Evolutionary conservation across 2,888 invertebrate genomes (phyloP), one percentile per base, ranked within the genome.

Genomic region (Allygus modestus): DNA sequence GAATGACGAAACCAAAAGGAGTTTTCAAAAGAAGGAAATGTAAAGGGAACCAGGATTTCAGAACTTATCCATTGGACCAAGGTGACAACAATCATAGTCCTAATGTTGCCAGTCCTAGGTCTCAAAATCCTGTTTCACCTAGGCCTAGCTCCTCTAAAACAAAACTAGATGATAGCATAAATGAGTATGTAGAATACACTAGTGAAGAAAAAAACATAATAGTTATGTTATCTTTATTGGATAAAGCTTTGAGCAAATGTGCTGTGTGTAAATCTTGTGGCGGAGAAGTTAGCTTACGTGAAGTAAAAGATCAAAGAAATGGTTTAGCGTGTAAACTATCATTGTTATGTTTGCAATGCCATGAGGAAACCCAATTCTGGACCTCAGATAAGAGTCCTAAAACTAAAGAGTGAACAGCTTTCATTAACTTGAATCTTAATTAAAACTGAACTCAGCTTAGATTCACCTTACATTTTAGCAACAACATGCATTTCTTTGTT

Each of bases 351-450:
- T 75, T 75, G 75, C 43, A 75, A 75, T 75, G 75, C 43, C 41
- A 75, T 75, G 75, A 75, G 23, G 75, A 75, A 75, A 75, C 37
- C 75, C 75, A 75, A 31, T 75, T 75, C 75, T 75, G 75, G 75
- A 75, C 75, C 71, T 71, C 71, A 20, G 71, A 71, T 31, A 71
- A 71, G 23, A 71, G 71, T 71, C 9, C 28, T 71, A 75, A 75
- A 31, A 28, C 75, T n/a, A 75, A 75, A n/a, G n/a, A n/a, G n/a
- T n/a, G n/a, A n/a, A n/a, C n/a, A n/a, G n/a, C n/a, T n/a, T n/a
- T n/a, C n/a, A n/a, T n/a, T n/a, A n/a, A n/a, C n/a, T n/a, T n/a
- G n/a, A n/a, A n/a, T n/a, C n/a, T n/a, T n/a, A n/a, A n/a, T n/a
- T n/a, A n/a, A n/a, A n/a, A n/a, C n/a, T n/a, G n/a, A n/a, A n/a